Evolutionary conservation across 2,113 vertebrate genomes (phyloP), one percentile per base, ranked within the genome.

Genomic region (Asarcornis scutulata): DNA sequence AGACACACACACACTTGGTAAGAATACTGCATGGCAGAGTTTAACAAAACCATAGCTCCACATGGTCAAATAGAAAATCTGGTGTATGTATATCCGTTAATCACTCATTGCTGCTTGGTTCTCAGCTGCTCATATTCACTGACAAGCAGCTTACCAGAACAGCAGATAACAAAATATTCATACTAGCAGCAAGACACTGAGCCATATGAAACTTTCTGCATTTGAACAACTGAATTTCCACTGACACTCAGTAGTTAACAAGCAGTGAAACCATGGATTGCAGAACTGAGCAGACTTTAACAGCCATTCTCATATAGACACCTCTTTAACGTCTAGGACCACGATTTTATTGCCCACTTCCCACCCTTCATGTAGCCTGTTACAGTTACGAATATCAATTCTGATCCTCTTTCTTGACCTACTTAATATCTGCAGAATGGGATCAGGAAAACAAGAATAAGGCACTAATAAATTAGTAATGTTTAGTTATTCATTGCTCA

Each of bases 401-500:
- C 59, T 55, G 44, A 83, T 27, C 29, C 20, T 60, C 53, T 18
- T 72, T 85, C 75, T 34, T 52, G 22, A 67, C 8, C 16, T 73
- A 89, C 6, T 38, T 17, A 15, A 1, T 40, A 85, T 11, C 53
- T 72, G 58, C 68, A 63, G 46, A 38, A 90, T 12, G 9, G 23
- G 58, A 79, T 67, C 27, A 46, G 40, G 21, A 77, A 83, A 83
- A 88, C 27, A 84, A 46, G 67, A 17, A 64, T 11, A 7, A 13
- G 29, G 14, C 22, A 42, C 29, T 26, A 81, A 77, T 73, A 80
- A 94, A 86, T 23, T 8, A 67, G 18, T 68, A 89, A 68, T 27
- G 17, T 44, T 66, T 50, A 64, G 79, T 74, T 92, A 83, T 27
- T 77, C 76, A 81, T 84, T 81, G 78, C 69, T 71, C 27, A 8